Conservation (phyloP, 2,797 vertebrate genomes). For the Amblyraja radiata region DNA sequence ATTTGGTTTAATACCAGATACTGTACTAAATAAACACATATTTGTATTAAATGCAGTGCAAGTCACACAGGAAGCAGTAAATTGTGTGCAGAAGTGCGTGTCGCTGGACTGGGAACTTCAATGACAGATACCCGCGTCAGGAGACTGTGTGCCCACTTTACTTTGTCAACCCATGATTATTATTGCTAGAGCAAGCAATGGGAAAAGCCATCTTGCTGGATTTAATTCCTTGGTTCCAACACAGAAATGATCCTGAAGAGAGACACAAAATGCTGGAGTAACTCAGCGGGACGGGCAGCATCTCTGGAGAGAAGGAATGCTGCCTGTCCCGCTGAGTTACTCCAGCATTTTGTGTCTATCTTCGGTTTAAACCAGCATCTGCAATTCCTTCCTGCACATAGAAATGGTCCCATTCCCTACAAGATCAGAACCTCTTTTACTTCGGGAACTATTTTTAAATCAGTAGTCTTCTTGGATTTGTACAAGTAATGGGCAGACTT, state of each 20-base stretch:
- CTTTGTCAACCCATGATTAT: not conserved
- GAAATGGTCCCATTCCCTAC: not conserved
- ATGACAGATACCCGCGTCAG: not conserved
- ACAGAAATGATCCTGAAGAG: not conserved
- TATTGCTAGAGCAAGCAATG: no score
- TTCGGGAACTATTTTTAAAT: not conserved
- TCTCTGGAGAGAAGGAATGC: no score
- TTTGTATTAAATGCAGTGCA: not conserved
- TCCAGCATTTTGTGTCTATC: no score
- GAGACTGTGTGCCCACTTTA: not conserved
- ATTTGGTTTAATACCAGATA: not conserved
- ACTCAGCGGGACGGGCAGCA: no score
- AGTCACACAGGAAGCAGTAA: not conserved
- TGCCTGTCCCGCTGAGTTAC: no score
- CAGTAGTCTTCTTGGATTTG: not conserved
- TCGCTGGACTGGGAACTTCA: not conserved
- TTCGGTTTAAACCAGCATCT: no score
- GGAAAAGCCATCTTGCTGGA: not conserved
- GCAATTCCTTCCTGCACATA: no score
- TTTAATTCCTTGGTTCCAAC: not conserved
- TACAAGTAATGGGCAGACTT: not conserved
- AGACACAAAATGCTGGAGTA: no score
- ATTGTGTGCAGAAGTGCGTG: no score
- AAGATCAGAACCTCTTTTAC: not conserved
- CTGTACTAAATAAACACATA: not conserved